phyloP scores from a whole-genome alignment of 2,113 vertebrate genomes.

The Rousettus leschenaultii region DNA sequence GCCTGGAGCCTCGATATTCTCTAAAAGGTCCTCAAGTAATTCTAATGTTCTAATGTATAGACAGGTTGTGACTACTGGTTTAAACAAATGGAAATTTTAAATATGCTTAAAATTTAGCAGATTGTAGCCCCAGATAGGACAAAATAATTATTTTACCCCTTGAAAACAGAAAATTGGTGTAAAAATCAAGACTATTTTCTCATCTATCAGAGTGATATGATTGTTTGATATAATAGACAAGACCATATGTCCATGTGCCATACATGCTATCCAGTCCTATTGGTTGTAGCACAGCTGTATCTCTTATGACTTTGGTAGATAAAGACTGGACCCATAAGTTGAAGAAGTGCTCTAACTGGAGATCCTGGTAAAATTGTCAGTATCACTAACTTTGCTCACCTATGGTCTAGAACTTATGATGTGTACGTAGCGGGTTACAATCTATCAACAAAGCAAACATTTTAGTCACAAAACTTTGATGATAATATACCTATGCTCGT shows the following conservation, averaged over 20 bases:
- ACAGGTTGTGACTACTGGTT: neutral
- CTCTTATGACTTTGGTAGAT: neutral
- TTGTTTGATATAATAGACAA: neutral
- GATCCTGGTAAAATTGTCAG: neutral
- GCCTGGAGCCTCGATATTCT: neutral
- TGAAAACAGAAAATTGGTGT: neutral
- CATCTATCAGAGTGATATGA: neutral
- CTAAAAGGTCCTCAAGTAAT: neutral
- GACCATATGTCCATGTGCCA: neutral
- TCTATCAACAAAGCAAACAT: neutral
- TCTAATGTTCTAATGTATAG: neutral
- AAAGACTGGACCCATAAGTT: neutral
- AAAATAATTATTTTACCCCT: neutral
- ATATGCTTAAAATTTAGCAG: neutral
- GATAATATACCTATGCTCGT: neutral
- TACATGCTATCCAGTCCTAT: neutral
- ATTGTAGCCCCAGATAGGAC: neutral
- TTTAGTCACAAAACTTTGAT: neutral
- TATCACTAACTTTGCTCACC: neutral
- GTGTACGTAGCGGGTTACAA: neutral
- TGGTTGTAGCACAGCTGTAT: neutral
- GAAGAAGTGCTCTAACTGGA: neutral
- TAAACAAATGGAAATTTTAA: neutral
- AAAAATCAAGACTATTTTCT: neutral
- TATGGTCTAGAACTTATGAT: neutral